Percentiles rank a stretch among this genome's conserved stretches.
Evolutionary conservation across 2,888 invertebrate species (phyloP).

Genomic region (Nephrocerus scutellatus): DNA sequence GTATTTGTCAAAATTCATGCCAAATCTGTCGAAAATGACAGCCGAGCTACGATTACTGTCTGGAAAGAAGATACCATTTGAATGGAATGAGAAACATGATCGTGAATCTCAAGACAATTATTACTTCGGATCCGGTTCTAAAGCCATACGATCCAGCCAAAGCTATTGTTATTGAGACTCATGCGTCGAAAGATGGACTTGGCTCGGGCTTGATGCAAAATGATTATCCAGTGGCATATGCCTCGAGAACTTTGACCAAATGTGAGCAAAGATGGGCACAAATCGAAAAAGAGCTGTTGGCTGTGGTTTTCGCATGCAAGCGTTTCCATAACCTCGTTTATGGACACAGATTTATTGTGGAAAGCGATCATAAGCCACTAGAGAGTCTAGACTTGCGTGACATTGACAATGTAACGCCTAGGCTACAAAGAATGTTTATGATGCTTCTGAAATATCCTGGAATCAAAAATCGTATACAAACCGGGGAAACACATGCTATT

Average conservation of each 20-base stretch:
- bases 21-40: no score
- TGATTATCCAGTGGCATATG: constrained; percentile 7
- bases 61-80: no score
- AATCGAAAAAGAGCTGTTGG: constrained; percentile 10
- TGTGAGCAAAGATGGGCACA: constrained; percentile 10
- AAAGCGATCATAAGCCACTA: constrained; percentile 30
- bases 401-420: constrained; percentile 1
- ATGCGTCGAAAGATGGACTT: no score
- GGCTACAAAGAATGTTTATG: constrained; percentile 9
- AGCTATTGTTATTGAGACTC: no score
- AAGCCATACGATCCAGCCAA: no score
- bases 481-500: constrained; percentile 9
- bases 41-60: no score
- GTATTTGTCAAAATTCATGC: no score
- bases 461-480: constrained; percentile 12
- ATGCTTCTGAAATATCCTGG: constrained; percentile 6
- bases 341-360: no score
- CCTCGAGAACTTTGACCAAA: no score
- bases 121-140: constrained; percentile 6
- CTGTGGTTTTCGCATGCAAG: constrained; percentile 5
- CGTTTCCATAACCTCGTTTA: neutral
- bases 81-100: constrained; percentile 5
- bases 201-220: no score
- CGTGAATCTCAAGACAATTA: neutral
- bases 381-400: constrained; percentile 33